These are phyloP conservation scores for Ceratitis capitata DNA, from an alignment of 1,140 invertebrate genomes.

Conservation along the genomic window DNA sequence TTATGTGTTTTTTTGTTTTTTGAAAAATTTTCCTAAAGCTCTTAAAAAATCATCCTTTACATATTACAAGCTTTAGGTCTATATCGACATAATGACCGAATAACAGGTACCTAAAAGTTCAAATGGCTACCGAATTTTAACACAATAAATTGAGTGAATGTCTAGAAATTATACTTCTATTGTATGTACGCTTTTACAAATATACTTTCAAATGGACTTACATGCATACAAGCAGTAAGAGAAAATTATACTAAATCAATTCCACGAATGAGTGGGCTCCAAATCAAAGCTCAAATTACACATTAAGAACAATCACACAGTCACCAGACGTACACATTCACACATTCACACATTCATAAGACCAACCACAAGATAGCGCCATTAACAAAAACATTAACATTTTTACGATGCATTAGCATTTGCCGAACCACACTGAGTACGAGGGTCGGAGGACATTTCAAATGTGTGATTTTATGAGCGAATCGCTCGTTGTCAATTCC, in stretches of 20 bases:
- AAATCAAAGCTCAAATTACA: conserved; percentile 30
- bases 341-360: background rate
- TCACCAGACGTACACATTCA: background rate
- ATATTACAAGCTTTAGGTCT: too few species aligned
- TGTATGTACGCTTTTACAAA: too few species aligned
- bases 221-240: background rate
- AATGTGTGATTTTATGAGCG: background rate
- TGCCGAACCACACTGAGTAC: background rate
- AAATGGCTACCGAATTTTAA: too few species aligned
- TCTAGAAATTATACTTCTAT: too few species aligned
- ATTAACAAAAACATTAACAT: background rate
- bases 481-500: conserved; percentile 6
- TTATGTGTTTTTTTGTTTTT: too few species aligned
- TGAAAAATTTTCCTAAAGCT: too few species aligned
- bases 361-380: background rate
- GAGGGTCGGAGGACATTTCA: background rate
- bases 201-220: too few species aligned
- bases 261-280: background rate
- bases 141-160: too few species aligned
- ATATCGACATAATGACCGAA: too few species aligned
- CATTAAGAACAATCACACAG: background rate
- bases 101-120: too few species aligned
- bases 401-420: conserved; percentile 28
- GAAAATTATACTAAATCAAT: conserved; percentile 3
- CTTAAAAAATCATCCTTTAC: too few species aligned